phyloP scores from a whole-genome alignment of 2,888 invertebrate species.

The Polymixis flavicincta region DNA sequence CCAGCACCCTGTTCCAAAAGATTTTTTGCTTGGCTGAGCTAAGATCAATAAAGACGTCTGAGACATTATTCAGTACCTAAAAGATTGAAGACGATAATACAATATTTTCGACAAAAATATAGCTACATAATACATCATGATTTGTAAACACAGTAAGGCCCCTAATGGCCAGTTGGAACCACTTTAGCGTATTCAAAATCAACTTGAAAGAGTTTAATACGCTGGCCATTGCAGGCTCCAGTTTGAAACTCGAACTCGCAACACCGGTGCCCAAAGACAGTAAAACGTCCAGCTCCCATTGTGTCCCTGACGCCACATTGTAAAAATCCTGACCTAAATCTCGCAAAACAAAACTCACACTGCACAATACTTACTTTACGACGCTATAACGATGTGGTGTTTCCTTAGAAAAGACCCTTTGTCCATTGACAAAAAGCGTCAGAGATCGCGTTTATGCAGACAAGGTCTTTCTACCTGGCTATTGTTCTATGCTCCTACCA shows the following conservation, averaged over 20 bases:
- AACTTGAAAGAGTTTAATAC: conserved; percentile 59
- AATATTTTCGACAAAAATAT: conserved; percentile 37
- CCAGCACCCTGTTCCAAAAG: conserved; percentile 66
- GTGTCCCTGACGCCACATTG: conserved; percentile 87
- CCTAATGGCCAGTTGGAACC: conserved; percentile 55
- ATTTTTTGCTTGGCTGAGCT: conserved; percentile 61
- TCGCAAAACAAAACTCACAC: conserved; percentile 87
- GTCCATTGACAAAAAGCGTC: conserved; percentile 89
- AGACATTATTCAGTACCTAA: conserved; percentile 46
- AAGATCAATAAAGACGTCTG: conserved; percentile 61
- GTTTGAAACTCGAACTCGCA: conserved; percentile 66
- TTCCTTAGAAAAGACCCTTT: conserved; percentile 89
- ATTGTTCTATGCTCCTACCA: conserved; percentile 88
- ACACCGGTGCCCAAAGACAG: conserved; percentile 71
- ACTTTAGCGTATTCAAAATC: conserved; percentile 61
- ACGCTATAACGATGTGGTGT: conserved; percentile 90
- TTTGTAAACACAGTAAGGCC: conserved; percentile 57
- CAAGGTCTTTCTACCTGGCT: conserved; percentile 87
- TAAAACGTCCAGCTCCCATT: conserved; percentile 82
- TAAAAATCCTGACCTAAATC: conserved; percentile 90
- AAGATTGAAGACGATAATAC: conserved; percentile 43
- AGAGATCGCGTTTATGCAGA: conserved; percentile 88
- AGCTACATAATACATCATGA: conserved; percentile 47
- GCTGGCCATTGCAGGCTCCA: conserved; percentile 53
- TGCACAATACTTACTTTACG: conserved; percentile 89